Percentiles rank a stretch among this genome's conserved stretches.
These are phyloP conservation scores for Anas flavirostris DNA, from an alignment of 2,797 vertebrate species.

Conservation along the genomic window DNA sequence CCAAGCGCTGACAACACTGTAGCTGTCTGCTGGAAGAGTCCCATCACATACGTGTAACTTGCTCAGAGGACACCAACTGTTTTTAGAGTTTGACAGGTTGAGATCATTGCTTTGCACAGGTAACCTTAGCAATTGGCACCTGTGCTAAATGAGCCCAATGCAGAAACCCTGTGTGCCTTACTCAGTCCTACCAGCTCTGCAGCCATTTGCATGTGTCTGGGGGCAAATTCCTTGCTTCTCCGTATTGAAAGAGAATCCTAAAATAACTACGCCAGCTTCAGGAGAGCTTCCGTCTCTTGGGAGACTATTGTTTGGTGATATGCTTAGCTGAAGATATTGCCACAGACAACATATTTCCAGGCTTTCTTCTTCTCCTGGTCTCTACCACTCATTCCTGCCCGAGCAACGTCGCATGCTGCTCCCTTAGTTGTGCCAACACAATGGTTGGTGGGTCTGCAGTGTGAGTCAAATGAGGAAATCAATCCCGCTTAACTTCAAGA, in stretches of 20 bases:
- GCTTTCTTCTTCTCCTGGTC: constrained; percentile 49
- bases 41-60: neutral
- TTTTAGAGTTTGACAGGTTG: constrained; percentile 22
- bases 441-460: constrained; percentile 36
- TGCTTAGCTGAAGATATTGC: constrained; percentile 65
- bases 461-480: constrained; percentile 29
- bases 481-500: constrained; percentile 14
- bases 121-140: constrained; percentile 65
- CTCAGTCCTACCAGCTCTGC: constrained; percentile 23
- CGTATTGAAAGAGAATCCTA: constrained; percentile 60
- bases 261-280: constrained; percentile 64
- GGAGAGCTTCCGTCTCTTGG: constrained; percentile 63
- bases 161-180: neutral
- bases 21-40: constrained; percentile 54
- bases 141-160: neutral
- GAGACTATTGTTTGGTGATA: constrained; percentile 70
- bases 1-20: constrained; percentile 3
- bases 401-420: constrained; percentile 5
- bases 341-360: constrained; percentile 62
- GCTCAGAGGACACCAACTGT: neutral
- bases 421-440: constrained; percentile 14
- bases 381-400: constrained; percentile 50
- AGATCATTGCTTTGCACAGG: constrained; percentile 46
- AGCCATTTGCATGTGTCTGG: constrained; percentile 50
- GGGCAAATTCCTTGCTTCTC: constrained; percentile 54